Evolutionary conservation across 2,797 vertebrate genomes (phyloP).

Genomic region (Spea hammondii): DNA sequence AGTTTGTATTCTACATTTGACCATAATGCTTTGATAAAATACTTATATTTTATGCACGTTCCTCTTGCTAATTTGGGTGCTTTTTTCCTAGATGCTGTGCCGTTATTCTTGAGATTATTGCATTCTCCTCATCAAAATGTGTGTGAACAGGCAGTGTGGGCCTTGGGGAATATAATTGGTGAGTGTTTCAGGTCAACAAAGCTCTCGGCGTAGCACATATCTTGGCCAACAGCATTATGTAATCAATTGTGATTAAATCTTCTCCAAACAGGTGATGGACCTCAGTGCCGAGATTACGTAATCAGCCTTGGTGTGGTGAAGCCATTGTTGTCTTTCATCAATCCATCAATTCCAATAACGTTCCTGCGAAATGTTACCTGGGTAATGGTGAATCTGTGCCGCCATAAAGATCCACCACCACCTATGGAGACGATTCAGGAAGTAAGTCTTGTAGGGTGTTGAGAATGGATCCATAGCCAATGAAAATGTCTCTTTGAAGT

Average conservation of each 20-base stretch:
- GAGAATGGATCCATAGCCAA: neutral
- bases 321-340: constrained; percentile 96
- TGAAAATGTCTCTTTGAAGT: constrained; percentile 70
- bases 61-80: constrained; percentile 55
- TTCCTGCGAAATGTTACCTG: constrained; percentile 99
- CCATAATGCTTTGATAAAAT: no score
- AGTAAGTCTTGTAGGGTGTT: constrained; percentile 63
- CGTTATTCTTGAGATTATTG: constrained; percentile 92
- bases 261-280: constrained; percentile 84
- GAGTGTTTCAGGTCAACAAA: constrained; percentile 57
- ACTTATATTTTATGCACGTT: neutral
- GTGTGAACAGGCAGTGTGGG: constrained; percentile 98
- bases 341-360: constrained; percentile 98
- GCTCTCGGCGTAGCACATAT: neutral
- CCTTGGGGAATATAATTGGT: constrained; percentile 98
- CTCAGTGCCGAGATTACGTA: constrained; percentile 97
- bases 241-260: neutral
- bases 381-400: constrained; percentile 99
- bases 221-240: neutral
- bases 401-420: constrained; percentile 98
- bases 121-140: constrained; percentile 98
- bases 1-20: no score
- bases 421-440: constrained; percentile 99
- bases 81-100: constrained; percentile 84
- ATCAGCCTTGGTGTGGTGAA: constrained; percentile 97